phyloP scores from a whole-genome alignment of 2,113 vertebrate species.

The Todiramphus chloris region DNA sequence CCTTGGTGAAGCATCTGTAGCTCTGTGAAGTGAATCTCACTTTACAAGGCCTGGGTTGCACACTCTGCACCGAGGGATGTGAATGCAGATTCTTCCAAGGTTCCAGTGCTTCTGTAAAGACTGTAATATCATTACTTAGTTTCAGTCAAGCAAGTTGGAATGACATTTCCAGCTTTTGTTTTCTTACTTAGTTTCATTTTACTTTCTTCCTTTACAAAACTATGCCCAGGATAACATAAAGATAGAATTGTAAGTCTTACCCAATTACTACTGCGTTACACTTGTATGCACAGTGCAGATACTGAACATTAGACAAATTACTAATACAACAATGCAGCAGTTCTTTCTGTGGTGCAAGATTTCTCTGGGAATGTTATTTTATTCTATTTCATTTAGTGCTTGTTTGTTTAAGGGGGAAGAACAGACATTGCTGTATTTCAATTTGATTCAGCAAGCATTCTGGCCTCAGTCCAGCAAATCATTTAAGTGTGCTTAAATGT shows the following conservation, averaged over 20 bases:
- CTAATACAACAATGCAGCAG: not conserved
- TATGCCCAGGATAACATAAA: not conserved
- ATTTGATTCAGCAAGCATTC: conserved; percentile 42
- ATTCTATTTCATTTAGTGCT: conserved; percentile 55
- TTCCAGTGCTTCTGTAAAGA: not conserved
- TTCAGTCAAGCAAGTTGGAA: not conserved
- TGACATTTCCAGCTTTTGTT: not conserved
- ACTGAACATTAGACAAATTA: not conserved
- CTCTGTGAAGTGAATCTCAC: not conserved
- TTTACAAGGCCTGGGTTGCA: not conserved
- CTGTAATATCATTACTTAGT: not conserved
- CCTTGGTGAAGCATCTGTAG: not conserved
- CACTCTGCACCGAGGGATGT: not conserved
- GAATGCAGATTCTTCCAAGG: not conserved
- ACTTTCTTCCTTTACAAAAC: conserved; percentile 1
- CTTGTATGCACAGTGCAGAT: conserved; percentile 8
- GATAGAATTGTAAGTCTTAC: not conserved
- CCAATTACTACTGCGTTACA: not conserved
- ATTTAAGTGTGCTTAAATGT: conserved; percentile 46
- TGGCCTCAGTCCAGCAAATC: conserved; percentile 40
- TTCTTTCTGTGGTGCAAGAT: conserved; percentile 17
- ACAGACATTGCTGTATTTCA: conserved; percentile 43
- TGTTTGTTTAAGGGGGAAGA: conserved; percentile 52
- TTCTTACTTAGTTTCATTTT: not conserved
- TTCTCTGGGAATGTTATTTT: conserved; percentile 67